These are phyloP conservation scores for Lycaena phlaeas DNA, from an alignment of 2,888 invertebrate species.

Conservation along the genomic window DNA sequence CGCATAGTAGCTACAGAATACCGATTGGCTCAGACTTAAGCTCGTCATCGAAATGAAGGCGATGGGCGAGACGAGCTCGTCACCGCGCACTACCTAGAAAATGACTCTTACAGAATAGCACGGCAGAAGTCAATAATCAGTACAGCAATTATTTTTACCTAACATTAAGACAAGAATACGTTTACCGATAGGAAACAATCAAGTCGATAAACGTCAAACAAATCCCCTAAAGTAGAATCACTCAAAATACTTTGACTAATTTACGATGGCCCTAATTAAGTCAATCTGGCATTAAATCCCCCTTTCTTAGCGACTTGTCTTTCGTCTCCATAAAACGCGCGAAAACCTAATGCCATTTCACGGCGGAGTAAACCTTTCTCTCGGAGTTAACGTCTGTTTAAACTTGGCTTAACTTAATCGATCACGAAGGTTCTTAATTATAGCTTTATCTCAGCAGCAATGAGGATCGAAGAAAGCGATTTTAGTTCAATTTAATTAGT, in stretches of 20 bases:
- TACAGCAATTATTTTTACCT: too few relatives aligned
- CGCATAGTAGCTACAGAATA: too few relatives aligned
- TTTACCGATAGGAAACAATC: background rate
- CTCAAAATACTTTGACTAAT: slow-evolving; percentile 62
- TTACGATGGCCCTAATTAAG: slow-evolving; percentile 63
- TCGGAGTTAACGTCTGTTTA: slow-evolving; percentile 69
- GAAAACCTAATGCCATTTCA: slow-evolving; percentile 74
- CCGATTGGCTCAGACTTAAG: too few relatives aligned
- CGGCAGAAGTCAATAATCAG: too few relatives aligned
- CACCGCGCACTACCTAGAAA: too few relatives aligned
- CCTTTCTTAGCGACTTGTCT: slow-evolving; percentile 66
- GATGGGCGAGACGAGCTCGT: too few relatives aligned
- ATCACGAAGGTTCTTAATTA: slow-evolving; percentile 71
- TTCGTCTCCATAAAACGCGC: slow-evolving; percentile 59
- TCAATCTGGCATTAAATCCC: slow-evolving; percentile 66
- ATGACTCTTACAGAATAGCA: too few relatives aligned
- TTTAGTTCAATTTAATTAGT: slow-evolving; percentile 50
- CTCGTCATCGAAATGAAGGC: too few relatives aligned
- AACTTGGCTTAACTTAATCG: slow-evolving; percentile 72
- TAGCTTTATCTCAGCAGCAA: slow-evolving; percentile 63
- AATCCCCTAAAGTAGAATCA: slow-evolving; percentile 51
- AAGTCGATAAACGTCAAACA: slow-evolving; percentile 23
- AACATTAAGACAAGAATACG: too few relatives aligned
- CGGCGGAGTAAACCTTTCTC: slow-evolving; percentile 72
- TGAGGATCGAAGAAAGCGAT: slow-evolving; percentile 54